Evolutionary conservation across 1,140 invertebrate genomes (phyloP), one percentile per base, ranked within the genome.

Genomic region (Leptopilina clavipes): DNA sequence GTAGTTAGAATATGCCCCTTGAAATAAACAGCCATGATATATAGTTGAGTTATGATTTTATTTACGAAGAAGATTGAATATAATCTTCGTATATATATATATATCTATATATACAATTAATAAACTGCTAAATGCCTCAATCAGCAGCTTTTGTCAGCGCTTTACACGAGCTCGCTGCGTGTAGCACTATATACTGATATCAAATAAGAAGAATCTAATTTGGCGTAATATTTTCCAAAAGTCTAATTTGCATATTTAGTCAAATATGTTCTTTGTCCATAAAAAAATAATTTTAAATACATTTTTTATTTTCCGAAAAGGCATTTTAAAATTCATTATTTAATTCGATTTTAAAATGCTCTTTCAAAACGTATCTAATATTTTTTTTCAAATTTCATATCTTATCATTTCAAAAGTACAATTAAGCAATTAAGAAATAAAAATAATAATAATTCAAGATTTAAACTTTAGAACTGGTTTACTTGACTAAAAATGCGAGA

Each of bases 101-200:
- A n/a, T 78, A 73, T 70, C 75, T 43, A 52, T 17, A 80, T 80
- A 83, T 17, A 48, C 14, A 52, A 17, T 17, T 59, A 77, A 86
- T 82, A 82, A 84, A 86, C 79, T 81, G 87, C 86, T 86, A 88
- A 86, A 86, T 81, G 87, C 86, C 87, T 87, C 80, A 83, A 87
- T 87, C 86, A 84, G 86, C 85, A 86, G 87, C 87, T 89, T 89
- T 86, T 87, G 81, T 88, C 82, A 83, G 87, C 86, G 86, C 86
- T 89, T 87, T 70, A 86, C 89, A 90, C 89, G 83, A 89, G 86
- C 86, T 88, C 84, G 88, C 85, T 87, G 84, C 84, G 82, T 83
- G 83, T 85, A 90, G 88, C 89, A 90, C 88, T 81, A 17, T 52
- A 54, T 85, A 79, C 81, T 81, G 79, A 73, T 59, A 65, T 71